These are phyloP conservation scores for Lasiommata megera DNA, from an alignment of 2,888 invertebrate species.

Conservation along the genomic window DNA sequence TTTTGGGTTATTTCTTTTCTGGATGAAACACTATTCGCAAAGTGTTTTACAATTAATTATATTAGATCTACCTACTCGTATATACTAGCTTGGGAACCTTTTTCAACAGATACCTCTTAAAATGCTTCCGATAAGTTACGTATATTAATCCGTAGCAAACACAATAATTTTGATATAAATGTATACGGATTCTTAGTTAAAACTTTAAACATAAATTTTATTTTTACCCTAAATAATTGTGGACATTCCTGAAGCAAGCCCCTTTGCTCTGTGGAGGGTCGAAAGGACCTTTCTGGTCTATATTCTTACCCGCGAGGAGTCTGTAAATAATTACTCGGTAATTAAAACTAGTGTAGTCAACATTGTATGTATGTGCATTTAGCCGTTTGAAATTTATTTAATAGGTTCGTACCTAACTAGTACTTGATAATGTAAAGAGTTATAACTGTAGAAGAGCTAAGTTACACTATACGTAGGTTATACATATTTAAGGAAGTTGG, in stretches of 20 bases:
- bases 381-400: background rate
- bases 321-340: conserved; percentile 34
- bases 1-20: too few relatives aligned
- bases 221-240: conserved; percentile 56
- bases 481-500: too few relatives aligned
- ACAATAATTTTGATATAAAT: conserved; percentile 22
- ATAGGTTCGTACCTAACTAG: too few relatives aligned
- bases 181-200: conserved; percentile 37
- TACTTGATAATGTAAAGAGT: too few relatives aligned
- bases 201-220: conserved; percentile 45
- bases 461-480: too few relatives aligned
- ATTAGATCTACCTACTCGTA: too few relatives aligned
- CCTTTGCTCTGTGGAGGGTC: conserved; percentile 45
- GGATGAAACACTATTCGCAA: too few relatives aligned
- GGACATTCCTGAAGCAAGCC: conserved; percentile 52
- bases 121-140: too few relatives aligned
- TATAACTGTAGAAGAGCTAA: too few relatives aligned
- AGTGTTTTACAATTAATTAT: too few relatives aligned
- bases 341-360: conserved; percentile 28
- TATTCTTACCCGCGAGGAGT: conserved; percentile 49
- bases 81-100: too few relatives aligned
- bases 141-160: background rate
- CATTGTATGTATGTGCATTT: background rate
- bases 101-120: too few relatives aligned
- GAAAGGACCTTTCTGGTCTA: conserved; percentile 47